phyloP scores from a whole-genome alignment of 2,113 vertebrate genomes.

The Brachypodius melanocephalos region DNA sequence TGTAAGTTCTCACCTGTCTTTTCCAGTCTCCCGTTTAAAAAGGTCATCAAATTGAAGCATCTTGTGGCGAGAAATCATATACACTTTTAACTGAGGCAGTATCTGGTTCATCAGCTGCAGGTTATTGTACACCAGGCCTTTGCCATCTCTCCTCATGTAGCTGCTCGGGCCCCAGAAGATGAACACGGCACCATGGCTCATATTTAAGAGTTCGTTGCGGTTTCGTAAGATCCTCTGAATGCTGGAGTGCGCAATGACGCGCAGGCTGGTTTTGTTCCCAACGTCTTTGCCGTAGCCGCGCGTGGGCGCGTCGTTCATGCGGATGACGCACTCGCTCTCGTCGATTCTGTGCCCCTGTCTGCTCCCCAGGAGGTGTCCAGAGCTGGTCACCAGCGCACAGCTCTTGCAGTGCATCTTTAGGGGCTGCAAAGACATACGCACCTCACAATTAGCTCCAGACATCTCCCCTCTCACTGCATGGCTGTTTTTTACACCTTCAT shows the following conservation, averaged over 20 bases:
- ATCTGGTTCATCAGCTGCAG: constrained; percentile 93
- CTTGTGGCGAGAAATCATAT: constrained; percentile 96
- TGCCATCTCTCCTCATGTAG: constrained; percentile 95
- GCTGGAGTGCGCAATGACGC: constrained; percentile 96
- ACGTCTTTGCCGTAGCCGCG: constrained; percentile 82
- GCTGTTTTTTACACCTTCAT: accelerated
- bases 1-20: constrained; percentile 84
- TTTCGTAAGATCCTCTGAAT: constrained; percentile 90
- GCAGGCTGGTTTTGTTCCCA: constrained; percentile 88
- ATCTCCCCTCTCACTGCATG: not conserved
- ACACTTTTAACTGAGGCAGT: constrained; percentile 88
- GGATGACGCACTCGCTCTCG: constrained; percentile 89
- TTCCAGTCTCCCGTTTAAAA: constrained; percentile 95
- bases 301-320: constrained; percentile 95
- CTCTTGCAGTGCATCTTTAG: constrained; percentile 90
- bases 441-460: not conserved
- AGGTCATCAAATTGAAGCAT: constrained; percentile 97
- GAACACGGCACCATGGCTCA: constrained; percentile 90
- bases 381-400: constrained; percentile 94
- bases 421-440: constrained; percentile 76
- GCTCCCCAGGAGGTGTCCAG: constrained; percentile 87
- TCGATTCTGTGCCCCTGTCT: constrained; percentile 85
- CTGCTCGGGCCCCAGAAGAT: constrained; percentile 99
- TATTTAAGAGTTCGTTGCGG: constrained; percentile 89
- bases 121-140: constrained; percentile 94